Percentiles rank a stretch among this genome's conserved stretches.
Conservation (phyloP, 2,888 invertebrate genomes). For the Criorhina ranunculi region DNA sequence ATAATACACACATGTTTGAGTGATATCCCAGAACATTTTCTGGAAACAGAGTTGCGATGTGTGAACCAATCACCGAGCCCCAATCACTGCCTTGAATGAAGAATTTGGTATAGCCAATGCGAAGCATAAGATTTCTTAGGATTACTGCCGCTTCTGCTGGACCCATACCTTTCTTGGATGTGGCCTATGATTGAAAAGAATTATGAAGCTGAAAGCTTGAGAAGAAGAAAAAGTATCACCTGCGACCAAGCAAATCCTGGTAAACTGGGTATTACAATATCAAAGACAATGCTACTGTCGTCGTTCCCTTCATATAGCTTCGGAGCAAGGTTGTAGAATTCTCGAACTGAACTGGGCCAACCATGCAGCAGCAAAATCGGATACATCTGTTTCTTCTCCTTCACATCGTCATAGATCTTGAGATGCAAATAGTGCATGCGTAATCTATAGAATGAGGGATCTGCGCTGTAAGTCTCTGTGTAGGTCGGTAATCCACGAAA, state of each 20-base stretch:
- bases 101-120: constrained; percentile 88
- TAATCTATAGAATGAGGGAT: constrained; percentile 77
- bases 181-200: constrained; percentile 29
- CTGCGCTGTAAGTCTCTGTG: no score
- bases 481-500: not conserved
- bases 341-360: constrained; percentile 95
- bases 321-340: constrained; percentile 92
- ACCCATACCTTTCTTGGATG: constrained; percentile 60
- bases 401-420: constrained; percentile 85
- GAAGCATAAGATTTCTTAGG: constrained; percentile 88
- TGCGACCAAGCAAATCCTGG: constrained; percentile 85
- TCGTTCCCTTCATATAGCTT: constrained; percentile 85
- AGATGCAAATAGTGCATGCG: constrained; percentile 89
- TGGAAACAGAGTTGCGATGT: constrained; percentile 89
- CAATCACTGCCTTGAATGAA: constrained; percentile 93
- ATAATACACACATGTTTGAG: constrained; percentile 87
- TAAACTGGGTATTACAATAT: constrained; percentile 86
- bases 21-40: constrained; percentile 87
- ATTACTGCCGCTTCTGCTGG: constrained; percentile 86
- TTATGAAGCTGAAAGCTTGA: not conserved
- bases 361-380: constrained; percentile 89
- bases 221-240: constrained; percentile 75
- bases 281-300: constrained; percentile 86
- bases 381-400: constrained; percentile 82
- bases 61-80: constrained; percentile 89